Conservation (phyloP, 2,113 vertebrate genomes). For the Nettapus auritus region DNA sequence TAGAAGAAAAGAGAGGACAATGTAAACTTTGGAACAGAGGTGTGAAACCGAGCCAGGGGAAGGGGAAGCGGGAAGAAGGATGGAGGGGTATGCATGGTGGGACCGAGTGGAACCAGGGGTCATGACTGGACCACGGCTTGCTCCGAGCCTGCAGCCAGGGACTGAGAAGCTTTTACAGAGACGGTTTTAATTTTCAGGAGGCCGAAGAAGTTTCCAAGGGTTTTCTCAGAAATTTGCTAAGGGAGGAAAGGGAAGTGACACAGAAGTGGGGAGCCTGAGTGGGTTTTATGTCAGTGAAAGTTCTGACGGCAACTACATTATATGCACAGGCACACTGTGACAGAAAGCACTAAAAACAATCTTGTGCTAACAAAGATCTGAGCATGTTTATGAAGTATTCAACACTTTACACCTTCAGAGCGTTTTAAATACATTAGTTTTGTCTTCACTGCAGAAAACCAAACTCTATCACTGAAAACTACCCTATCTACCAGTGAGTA, state of each 20-base stretch:
- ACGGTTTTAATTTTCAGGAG: neutral
- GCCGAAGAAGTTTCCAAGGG: neutral
- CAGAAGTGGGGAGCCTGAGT: neutral
- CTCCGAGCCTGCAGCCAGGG: neutral
- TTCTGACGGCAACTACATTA: neutral
- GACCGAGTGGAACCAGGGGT: neutral
- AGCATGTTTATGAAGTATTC: neutral
- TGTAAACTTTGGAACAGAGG: conserved; percentile 57
- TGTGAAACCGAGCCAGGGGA: neutral
- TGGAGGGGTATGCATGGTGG: neutral
- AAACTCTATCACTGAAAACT: neutral
- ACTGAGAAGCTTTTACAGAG: accelerated
- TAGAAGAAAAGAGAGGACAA: conserved; percentile 37
- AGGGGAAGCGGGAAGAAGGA: conserved; percentile 39
- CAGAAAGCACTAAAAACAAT: neutral
- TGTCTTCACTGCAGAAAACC: neutral
- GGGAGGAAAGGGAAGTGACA: neutral
- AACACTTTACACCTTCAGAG: neutral
- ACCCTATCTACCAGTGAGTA: neutral
- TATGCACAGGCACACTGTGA: accelerated
- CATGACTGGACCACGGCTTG: neutral
- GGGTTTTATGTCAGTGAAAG: neutral
- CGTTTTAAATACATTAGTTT: neutral
- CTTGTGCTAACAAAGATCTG: neutral
- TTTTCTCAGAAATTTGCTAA: neutral